Evolutionary conservation across 2,113 vertebrate species (phyloP).

Genomic region (Phalacrocorax brasilianus): DNA sequence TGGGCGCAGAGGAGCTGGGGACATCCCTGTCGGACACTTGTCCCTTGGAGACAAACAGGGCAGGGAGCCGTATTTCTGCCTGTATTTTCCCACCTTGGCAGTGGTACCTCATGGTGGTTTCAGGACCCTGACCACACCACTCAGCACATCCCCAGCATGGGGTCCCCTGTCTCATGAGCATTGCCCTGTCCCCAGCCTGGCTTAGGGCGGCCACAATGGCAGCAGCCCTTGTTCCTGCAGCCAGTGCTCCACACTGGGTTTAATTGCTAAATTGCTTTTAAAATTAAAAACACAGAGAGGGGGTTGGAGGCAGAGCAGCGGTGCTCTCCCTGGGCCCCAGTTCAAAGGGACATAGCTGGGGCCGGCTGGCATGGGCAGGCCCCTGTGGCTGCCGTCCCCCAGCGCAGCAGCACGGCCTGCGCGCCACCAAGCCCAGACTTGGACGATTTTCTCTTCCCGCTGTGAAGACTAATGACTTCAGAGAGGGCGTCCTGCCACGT

Average conservation of each 20-base stretch:
- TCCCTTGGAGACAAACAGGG: background rate
- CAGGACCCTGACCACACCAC: background rate
- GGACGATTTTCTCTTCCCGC: slow-evolving; percentile 58
- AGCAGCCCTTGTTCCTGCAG: background rate
- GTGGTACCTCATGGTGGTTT: background rate
- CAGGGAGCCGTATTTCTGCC: background rate
- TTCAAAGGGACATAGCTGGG: slow-evolving; percentile 47
- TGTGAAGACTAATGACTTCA: slow-evolving; percentile 72
- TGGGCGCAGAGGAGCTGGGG: background rate
- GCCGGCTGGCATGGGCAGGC: background rate
- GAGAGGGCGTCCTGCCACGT: slow-evolving; percentile 26
- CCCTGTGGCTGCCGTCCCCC: background rate
- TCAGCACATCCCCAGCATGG: background rate
- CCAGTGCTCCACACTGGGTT: background rate
- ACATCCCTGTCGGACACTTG: background rate
- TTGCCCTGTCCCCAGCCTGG: background rate
- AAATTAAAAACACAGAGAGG: slow-evolving; percentile 14
- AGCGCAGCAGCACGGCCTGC: background rate
- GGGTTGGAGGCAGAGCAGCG: background rate
- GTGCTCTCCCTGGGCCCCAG: background rate
- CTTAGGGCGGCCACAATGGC: background rate
- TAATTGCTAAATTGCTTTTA: slow-evolving; percentile 49
- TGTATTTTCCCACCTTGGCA: background rate
- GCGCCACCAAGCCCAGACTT: slow-evolving; percentile 52
- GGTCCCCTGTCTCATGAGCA: background rate